These are phyloP conservation scores for Oostethus manadensis DNA, from an alignment of 2,113 vertebrate species.

Conservation along the genomic window DNA sequence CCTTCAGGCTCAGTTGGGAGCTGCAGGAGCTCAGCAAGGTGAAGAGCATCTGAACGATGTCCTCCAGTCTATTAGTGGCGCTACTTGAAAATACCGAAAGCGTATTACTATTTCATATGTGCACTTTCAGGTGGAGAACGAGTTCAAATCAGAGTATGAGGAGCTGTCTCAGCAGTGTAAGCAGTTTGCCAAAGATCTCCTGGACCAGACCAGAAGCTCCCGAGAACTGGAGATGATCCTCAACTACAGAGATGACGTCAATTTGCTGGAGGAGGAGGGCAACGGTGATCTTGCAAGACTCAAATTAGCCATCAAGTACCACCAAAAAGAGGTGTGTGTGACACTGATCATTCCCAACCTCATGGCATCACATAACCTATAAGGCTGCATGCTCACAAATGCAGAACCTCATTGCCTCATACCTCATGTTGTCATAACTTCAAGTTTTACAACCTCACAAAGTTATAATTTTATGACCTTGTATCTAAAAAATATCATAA, in stretches of 20 bases:
- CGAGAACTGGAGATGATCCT: slow-evolving; percentile 97
- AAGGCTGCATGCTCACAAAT: too few species aligned
- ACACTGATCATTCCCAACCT: background rate
- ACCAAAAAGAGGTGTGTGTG: slow-evolving; percentile 91
- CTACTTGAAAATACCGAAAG: background rate
- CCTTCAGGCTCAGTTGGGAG: slow-evolving; percentile 96
- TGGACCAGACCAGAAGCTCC: slow-evolving; percentile 97
- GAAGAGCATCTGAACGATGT: slow-evolving; percentile 1
- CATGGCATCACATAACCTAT: too few species aligned
- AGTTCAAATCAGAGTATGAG: slow-evolving; percentile 97
- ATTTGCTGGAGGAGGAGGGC: slow-evolving; percentile 84
- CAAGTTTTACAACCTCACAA: too few species aligned
- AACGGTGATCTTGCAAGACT: slow-evolving; percentile 90
- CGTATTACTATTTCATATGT: background rate
- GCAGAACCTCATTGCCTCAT: too few species aligned
- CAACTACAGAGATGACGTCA: slow-evolving; percentile 89
- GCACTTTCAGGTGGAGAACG: slow-evolving; percentile 81
- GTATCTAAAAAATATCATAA: too few species aligned
- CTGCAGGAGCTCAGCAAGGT: slow-evolving; percentile 95
- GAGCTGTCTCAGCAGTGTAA: slow-evolving; percentile 94
- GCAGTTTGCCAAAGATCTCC: slow-evolving; percentile 94
- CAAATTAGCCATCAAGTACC: slow-evolving; percentile 96
- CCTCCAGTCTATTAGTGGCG: background rate
- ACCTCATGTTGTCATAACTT: too few species aligned
- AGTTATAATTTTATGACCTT: too few species aligned